Conservation (phyloP, 2,888 invertebrate genomes). For the Caenorhabditis sp. region DNA sequence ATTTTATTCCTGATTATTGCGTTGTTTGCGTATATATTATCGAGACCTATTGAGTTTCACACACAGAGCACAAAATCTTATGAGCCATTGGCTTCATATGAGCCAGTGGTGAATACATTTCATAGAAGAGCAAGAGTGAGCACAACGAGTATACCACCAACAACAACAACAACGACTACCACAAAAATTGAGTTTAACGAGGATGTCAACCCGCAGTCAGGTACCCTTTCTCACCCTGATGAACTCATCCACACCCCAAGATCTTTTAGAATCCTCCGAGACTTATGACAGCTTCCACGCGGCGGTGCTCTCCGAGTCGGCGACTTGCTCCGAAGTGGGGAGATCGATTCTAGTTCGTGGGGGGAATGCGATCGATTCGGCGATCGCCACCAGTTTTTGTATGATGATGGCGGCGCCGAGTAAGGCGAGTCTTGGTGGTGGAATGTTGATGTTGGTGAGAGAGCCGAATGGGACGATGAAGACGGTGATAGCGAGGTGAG, state of each 20-base stretch:
- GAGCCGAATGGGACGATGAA: constrained; percentile 21
- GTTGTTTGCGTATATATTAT: constrained; percentile 25
- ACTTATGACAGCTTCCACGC: not conserved
- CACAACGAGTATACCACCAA: not conserved
- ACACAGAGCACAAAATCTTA: not conserved
- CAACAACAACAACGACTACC: not conserved
- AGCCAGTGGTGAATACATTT: not conserved
- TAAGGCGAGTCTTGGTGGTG: constrained; percentile 46
- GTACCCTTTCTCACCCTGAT: not conserved
- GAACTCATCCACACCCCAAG: not conserved
- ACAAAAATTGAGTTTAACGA: not conserved
- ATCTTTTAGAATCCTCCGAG: not conserved
- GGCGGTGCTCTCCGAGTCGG: not conserved
- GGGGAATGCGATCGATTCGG: constrained; percentile 56
- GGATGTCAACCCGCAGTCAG: not conserved
- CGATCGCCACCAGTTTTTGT: constrained; percentile 38
- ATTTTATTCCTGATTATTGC: constrained; percentile 26
- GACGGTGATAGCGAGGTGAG: constrained; percentile 3
- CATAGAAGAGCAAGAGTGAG: not conserved
- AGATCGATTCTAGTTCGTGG: constrained; percentile 43
- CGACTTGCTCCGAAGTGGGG: not conserved
- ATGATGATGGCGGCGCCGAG: constrained; percentile 43
- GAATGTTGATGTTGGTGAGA: constrained; percentile 24
- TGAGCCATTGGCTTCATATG: no score
- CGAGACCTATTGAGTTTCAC: constrained; percentile 9